Evolutionary conservation across 2,797 vertebrate species (phyloP).

Genomic region (Artibeus lituratus): DNA sequence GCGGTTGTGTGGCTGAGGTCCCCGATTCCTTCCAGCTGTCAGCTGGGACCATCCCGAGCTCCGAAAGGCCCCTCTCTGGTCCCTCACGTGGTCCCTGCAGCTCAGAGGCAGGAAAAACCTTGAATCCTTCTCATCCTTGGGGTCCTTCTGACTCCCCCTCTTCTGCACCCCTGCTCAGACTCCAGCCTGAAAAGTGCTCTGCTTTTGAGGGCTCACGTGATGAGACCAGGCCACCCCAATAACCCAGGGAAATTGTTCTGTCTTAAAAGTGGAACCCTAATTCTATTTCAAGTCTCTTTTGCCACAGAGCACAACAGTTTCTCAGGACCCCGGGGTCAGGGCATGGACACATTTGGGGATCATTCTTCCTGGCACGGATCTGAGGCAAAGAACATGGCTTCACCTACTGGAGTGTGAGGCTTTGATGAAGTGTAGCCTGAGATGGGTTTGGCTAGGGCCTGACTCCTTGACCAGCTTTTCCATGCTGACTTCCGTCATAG

Average conservation of each 20-base stretch:
- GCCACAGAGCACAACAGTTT: fast-evolving
- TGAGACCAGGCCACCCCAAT: fast-evolving
- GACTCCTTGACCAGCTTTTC: too few relatives aligned
- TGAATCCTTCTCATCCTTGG: not conserved
- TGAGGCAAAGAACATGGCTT: not conserved
- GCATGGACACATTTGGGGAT: not conserved
- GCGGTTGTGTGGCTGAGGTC: not conserved
- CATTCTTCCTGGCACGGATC: not conserved
- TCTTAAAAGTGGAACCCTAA: not conserved
- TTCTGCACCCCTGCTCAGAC: not conserved
- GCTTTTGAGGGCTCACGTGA: not conserved
- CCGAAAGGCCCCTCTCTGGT: not conserved
- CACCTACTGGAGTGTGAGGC: fast-evolving
- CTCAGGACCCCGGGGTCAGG: not conserved
- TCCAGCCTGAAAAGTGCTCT: not conserved
- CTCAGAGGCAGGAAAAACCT: not conserved
- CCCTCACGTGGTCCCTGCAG: not conserved
- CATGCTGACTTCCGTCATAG: fast-evolving
- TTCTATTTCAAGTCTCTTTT: too few relatives aligned
- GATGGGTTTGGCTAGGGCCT: not conserved
- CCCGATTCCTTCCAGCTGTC: fast-evolving
- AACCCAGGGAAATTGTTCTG: not conserved
- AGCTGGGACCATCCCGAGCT: fast-evolving
- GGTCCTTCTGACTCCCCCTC: not conserved
- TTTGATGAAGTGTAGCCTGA: not conserved